phyloP scores from a whole-genome alignment of 2,113 vertebrate species.

The Casuarius casuarius region DNA sequence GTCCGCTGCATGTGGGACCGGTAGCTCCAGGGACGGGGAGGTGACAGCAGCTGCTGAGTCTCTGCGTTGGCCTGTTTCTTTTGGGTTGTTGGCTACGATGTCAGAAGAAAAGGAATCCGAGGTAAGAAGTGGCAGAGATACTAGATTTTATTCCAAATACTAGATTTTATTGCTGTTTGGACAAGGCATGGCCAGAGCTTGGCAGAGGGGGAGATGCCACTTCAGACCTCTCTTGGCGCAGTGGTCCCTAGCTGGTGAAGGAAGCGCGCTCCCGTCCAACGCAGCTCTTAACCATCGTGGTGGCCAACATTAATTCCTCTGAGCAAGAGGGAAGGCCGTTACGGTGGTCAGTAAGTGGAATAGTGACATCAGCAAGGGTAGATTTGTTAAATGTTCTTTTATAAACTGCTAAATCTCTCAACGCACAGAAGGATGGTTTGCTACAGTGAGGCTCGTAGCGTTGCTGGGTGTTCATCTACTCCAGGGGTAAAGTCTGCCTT shows the following conservation, averaged over 20 bases:
- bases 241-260: background rate
- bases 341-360: background rate
- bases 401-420: background rate
- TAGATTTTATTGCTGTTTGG: background rate
- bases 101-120: background rate
- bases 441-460: background rate
- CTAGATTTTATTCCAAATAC: too few relatives aligned
- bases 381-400: background rate
- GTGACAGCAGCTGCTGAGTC: background rate
- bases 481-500: background rate
- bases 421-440: background rate
- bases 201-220: background rate
- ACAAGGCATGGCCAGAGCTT: background rate
- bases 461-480: fast-evolving
- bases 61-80: background rate
- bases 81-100: background rate
- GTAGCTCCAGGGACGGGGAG: background rate
- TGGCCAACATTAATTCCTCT: background rate
- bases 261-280: fast-evolving
- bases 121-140: background rate
- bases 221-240: fast-evolving
- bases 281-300: background rate
- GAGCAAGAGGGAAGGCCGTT: background rate
- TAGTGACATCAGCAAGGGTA: too few relatives aligned
- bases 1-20: background rate